phyloP scores from a whole-genome alignment of 2,113 vertebrate genomes.

The Takifugu bimaculatus region DNA sequence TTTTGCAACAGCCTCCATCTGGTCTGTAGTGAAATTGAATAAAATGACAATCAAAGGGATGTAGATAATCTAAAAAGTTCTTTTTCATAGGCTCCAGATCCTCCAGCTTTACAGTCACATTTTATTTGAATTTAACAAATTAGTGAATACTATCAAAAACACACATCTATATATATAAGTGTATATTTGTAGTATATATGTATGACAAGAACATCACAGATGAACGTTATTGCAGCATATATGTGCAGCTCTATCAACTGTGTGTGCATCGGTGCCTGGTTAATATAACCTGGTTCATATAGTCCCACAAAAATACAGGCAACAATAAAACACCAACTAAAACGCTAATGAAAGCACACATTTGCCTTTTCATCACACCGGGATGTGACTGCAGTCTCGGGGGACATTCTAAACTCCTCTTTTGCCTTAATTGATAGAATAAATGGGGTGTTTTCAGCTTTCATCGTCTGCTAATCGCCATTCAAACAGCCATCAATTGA shows the following conservation, averaged over 20 bases:
- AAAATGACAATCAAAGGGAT: slow-evolving; percentile 41
- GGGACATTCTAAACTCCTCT: slow-evolving; percentile 71
- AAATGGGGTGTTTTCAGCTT: slow-evolving; percentile 68
- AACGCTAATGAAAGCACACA: slow-evolving; percentile 41
- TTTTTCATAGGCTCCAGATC: neutral
- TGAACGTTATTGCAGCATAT: no score
- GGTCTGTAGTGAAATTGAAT: slow-evolving; percentile 49
- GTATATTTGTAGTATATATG: neutral
- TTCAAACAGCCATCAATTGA: slow-evolving; percentile 74
- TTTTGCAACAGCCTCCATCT: slow-evolving; percentile 65
- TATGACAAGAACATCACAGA: no score
- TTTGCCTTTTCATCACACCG: slow-evolving; percentile 57
- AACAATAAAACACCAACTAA: slow-evolving; percentile 3
- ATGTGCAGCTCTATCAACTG: no score
- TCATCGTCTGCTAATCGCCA: slow-evolving; percentile 74
- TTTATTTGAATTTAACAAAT: neutral
- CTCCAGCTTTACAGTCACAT: neutral
- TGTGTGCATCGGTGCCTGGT: no score
- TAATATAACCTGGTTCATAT: no score
- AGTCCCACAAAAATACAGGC: no score
- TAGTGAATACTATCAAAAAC: slow-evolving; percentile 7
- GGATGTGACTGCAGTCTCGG: slow-evolving; percentile 60
- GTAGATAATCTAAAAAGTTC: slow-evolving; percentile 19
- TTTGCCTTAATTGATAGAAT: slow-evolving; percentile 79
- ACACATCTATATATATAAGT: no score